Base-by-base conservation (phyloP, 2,797 vertebrate species). In the Syndactyla subalaris region DNA sequence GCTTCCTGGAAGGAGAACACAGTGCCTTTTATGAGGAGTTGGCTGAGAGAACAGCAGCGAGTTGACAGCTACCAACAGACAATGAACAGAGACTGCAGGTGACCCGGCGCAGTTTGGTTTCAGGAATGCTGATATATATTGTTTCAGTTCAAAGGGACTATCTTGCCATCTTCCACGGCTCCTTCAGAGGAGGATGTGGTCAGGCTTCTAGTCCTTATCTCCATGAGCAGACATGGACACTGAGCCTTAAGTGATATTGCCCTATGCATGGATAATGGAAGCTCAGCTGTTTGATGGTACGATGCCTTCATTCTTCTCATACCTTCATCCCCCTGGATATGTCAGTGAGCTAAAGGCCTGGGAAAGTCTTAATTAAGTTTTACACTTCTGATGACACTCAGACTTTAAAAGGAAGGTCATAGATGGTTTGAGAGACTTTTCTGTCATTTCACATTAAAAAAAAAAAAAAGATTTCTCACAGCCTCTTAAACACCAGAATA, bases 401-500 rank as follows among this genome's bases (percentile, higher is more conserved):
- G 52, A 7, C 15, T 90, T 90, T 82, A 45, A 82, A 86, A 79
- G 22, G 34, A 82, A 36, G 71, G 55, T 92, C 73, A 84, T 81
- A 86, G 48, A 85, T 91, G 85, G 63, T 79, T 66, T 79, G 2
- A 63, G 59, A 67, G 82, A 79, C 29, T 95, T 90, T 76, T 52
- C 45, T 76, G 46, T 82, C 45, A 41, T 93, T 94, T 85, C 62
- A 80, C 39, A 92, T 57, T 5, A 38, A 70, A 75, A 80, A 63
- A 36, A 23, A 57, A 67, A 18, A 75, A 79, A 63, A 36, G 20
- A 88, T 90, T 96, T 95, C 92, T 94, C 88, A 95, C 67, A 94
- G 85, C 41, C n/a, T 89, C 93, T 86, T 82, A 74, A 94, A 77
- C 55, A 74, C 23, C 2, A 1, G 74, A 92, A 94, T 54, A 96